These are phyloP conservation scores for Melanotaenia duboulayi DNA, from an alignment of 2,113 vertebrate genomes.

Conservation along the genomic window DNA sequence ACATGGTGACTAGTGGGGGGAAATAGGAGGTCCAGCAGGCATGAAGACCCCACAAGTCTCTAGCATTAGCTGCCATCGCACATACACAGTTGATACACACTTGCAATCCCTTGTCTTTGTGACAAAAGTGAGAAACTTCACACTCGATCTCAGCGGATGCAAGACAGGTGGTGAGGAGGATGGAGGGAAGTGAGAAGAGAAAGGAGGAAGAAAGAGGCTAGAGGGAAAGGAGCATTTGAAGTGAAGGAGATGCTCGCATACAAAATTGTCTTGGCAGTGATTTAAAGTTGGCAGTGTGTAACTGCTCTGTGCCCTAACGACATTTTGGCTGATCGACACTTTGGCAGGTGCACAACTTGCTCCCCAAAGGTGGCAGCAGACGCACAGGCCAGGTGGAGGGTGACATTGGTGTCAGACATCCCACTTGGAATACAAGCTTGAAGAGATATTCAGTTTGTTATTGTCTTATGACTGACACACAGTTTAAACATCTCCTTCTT, in stretches of 20 bases:
- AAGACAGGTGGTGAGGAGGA: conserved; percentile 67
- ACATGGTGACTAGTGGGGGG: conserved; percentile 48
- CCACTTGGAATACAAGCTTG: conserved; percentile 45
- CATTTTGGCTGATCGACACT: conserved; percentile 54
- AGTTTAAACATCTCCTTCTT: conserved; percentile 3
- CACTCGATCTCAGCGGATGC: conserved; percentile 51
- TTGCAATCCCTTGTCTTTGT: conserved; percentile 42
- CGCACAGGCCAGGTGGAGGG: conserved; percentile 61
- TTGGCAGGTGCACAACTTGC: conserved; percentile 49
- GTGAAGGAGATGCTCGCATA: conserved; percentile 47
- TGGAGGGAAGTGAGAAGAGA: conserved; percentile 52
- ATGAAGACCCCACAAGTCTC: conserved; percentile 46
- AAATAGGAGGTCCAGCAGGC: conserved; percentile 57
- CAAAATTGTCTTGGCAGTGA: conserved; percentile 53
- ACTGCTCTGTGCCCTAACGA: conserved; percentile 47
- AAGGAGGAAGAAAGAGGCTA: conserved; percentile 21
- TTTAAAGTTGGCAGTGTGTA: conserved; percentile 48
- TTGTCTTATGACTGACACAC: conserved; percentile 15
- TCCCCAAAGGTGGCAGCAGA: conserved; percentile 67
- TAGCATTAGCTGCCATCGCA: conserved; percentile 18
- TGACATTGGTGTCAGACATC: conserved; percentile 58
- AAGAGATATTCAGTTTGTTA: conserved; percentile 14
- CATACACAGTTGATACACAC: conserved; percentile 14
- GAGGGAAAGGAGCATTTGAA: conserved; percentile 19
- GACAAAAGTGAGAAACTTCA: conserved; percentile 67